Percentiles rank a stretch among this genome's conserved stretches.
Evolutionary conservation across 2,113 vertebrate genomes (phyloP).

Genomic region (Mystacornis crossleyi): DNA sequence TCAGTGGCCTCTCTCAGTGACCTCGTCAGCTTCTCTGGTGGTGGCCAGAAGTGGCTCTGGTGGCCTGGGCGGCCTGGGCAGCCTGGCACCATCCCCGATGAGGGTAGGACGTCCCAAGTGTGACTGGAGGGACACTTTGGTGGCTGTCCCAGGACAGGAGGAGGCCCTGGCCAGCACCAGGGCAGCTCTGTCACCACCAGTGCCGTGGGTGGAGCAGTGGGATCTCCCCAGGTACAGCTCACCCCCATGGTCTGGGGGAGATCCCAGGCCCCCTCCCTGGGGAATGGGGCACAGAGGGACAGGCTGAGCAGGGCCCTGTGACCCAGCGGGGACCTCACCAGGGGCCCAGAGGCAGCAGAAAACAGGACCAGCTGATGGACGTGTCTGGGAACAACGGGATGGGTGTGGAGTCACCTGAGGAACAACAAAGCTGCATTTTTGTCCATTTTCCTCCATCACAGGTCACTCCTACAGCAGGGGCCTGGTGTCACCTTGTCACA

Average conservation of each 20-base stretch:
- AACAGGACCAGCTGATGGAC: background rate
- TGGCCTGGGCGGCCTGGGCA: background rate
- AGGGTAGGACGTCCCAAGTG: background rate
- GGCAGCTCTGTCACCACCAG: accelerated
- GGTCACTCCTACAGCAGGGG: background rate
- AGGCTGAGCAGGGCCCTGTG: background rate
- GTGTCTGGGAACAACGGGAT: background rate
- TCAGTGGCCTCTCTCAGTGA: background rate
- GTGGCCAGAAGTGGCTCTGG: background rate
- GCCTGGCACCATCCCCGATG: background rate
- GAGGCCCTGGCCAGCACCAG: background rate
- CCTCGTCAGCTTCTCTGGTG: background rate
- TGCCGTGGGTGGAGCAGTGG: background rate
- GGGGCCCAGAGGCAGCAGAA: background rate
- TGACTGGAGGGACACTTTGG: background rate
- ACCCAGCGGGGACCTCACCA: background rate
- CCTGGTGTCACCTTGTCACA: background rate
- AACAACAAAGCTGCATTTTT: background rate
- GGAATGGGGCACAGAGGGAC: background rate
- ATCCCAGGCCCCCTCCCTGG: background rate
- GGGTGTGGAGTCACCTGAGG: background rate
- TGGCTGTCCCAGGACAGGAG: background rate
- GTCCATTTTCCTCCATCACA: background rate
- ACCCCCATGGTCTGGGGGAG: background rate
- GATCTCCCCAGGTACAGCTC: background rate